phyloP scores from a whole-genome alignment of 2,888 invertebrate species.

The Scaptomyza cyrtandrae region DNA sequence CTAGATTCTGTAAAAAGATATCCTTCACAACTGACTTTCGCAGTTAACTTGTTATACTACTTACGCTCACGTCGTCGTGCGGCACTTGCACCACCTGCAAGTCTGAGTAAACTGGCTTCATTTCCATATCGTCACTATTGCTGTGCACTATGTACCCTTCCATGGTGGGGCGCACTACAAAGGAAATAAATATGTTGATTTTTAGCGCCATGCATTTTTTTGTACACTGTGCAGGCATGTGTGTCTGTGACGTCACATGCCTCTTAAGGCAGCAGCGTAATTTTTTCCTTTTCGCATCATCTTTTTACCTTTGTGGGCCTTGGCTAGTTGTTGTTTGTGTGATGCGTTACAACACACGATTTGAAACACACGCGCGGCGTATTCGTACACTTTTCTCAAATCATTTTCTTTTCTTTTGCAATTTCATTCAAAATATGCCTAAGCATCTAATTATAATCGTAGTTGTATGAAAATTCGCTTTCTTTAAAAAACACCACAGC shows the following conservation, averaged over 20 bases:
- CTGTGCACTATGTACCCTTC: slow-evolving; percentile 88
- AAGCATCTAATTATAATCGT: slow-evolving; percentile 38
- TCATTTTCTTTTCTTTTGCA: slow-evolving; percentile 29
- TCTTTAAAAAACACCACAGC: slow-evolving; percentile 53
- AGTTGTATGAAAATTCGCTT: slow-evolving; percentile 59
- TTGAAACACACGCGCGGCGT: slow-evolving; percentile 18
- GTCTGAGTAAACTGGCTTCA: slow-evolving; percentile 88
- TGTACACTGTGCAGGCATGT: slow-evolving; percentile 15
- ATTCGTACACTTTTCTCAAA: slow-evolving; percentile 29
- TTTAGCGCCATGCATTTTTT: neutral
- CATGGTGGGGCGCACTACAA: slow-evolving; percentile 84
- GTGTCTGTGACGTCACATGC: slow-evolving; percentile 58
- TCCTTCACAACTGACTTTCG: neutral
- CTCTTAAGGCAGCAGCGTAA: slow-evolving; percentile 60
- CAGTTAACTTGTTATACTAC: slow-evolving; percentile 30
- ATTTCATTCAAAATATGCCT: slow-evolving; percentile 41
- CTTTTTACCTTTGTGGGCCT: slow-evolving; percentile 57
- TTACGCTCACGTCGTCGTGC: slow-evolving; percentile 82
- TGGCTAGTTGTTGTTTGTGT: slow-evolving; percentile 39
- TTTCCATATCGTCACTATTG: slow-evolving; percentile 87
- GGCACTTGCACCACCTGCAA: slow-evolving; percentile 83
- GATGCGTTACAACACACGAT: slow-evolving; percentile 27
- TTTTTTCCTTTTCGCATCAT: slow-evolving; percentile 53
- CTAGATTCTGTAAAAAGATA: slow-evolving; percentile 56
- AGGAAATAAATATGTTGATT: slow-evolving; percentile 2